Base-by-base conservation (phyloP, 2,888 invertebrate species). In the Cyclophora albipunctata region DNA sequence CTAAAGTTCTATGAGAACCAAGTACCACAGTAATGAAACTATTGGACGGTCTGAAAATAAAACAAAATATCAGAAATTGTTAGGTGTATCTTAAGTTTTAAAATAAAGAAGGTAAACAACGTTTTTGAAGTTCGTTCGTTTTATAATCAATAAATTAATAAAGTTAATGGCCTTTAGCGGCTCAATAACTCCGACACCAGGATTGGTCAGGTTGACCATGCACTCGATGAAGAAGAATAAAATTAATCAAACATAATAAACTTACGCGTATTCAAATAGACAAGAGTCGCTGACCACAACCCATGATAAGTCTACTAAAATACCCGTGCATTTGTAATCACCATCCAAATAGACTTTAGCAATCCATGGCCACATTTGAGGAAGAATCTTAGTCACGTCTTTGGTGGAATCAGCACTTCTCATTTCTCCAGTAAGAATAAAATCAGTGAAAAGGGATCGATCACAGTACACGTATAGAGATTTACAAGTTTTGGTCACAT, bases 321-420 rank as follows among this genome's bases (percentile, higher is more conserved):
- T 89, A 3, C 94, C 95, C 45, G 92, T 89, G 67, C 95, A 95
- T 64, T 81, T 90, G 57, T 93, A 92, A 52, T 82, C 73, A 3
- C 96, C 95, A 67, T 95, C 91, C 0, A 90, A 83, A 73, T 91
- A 94, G 48, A 96, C 83, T 63, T 93, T 92, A 0, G 92, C 94
- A 64, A 92, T 81, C 95, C 95, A 96, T 0, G 95, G 94, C 90
- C 92, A 92, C 52, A 79, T 69, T 20, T 71, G 56, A 6, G 43
- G 42, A 40, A 51, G 48, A 20, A 45, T 42, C 5, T 63, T 63
- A 3, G 55, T 54, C 3, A 55, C 48, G 4, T 51, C 52, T 47
- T 70, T 66, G 1, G 67, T 61, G 50, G 68, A 63, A 47, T 70
- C 66, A 1, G 67, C 62, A 51, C 67, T 63, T 59, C 73, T 63